Conservation (phyloP, 2,797 vertebrate species). For the Lates japonicus region DNA sequence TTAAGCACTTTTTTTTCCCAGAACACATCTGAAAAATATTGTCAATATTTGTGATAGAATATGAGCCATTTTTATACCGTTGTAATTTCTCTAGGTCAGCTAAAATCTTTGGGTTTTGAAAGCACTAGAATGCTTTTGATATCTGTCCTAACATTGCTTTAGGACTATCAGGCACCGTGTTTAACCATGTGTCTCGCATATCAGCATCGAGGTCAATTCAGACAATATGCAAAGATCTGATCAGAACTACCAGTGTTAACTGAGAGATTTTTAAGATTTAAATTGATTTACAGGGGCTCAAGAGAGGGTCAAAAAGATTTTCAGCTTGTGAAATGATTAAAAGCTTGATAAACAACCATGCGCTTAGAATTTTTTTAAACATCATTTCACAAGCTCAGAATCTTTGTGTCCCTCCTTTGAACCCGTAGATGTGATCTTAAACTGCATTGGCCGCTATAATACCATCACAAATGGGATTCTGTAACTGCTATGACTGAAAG, state of each 20-base stretch:
- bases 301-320: neutral
- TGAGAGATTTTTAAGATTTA: neutral
- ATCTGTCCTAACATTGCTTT: constrained; percentile 20
- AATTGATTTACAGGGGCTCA: neutral
- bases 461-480: constrained; percentile 23
- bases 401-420: constrained; percentile 13
- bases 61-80: constrained; percentile 74
- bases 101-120: constrained; percentile 25
- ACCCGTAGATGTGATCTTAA: neutral
- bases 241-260: neutral
- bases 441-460: constrained; percentile 23
- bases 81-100: constrained; percentile 65
- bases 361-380: neutral
- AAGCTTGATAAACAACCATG: neutral
- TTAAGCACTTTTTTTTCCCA: constrained; percentile 11
- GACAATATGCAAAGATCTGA: neutral
- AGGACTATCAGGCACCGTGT: constrained; percentile 3
- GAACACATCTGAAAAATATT: constrained; percentile 15
- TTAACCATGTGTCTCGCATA: constrained; percentile 16
- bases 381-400: neutral
- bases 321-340: neutral
- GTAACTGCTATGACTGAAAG: constrained; percentile 18
- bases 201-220: constrained; percentile 27
- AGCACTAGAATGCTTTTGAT: constrained; percentile 42
- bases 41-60: constrained; percentile 60